Base-by-base conservation (phyloP, 2,113 vertebrate genomes). In the Phalacrocorax pelagicus region DNA sequence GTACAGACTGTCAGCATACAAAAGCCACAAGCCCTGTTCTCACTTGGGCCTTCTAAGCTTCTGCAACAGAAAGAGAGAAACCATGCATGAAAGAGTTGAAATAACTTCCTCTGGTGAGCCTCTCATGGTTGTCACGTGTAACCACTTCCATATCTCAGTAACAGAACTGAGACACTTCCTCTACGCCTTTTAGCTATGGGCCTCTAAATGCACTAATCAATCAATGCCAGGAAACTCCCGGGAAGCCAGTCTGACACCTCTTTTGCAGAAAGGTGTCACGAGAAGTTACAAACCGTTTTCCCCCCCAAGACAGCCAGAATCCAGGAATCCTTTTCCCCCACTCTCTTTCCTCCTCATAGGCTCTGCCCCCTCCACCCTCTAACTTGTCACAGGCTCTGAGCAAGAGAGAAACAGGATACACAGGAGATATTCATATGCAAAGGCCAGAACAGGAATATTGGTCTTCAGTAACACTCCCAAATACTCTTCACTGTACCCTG, bases 1-100 rank as follows among this genome's bases (percentile, higher is more conserved):
- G 22, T 26, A 81, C 47, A 86, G 54, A 65, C 42, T 44, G 23
- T 58, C 47, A 81, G 74, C 49, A 72, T 0, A 47, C 20, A 47
- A 78, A 87, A 93, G 55, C 69, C 83, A 51, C 54, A 81, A 71
- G 66, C 62, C 54, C 84, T 54, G 46, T 19, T 94, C 71, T 65
- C 70, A 69, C 70, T 46, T 36, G 49, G 65, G 52, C 57, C 42
- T 81, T 54, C 27, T 61, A 87, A 84, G 63, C 79, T 74, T 62
- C 94, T 75, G 59, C 94, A 92, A 75, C 61, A 67, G 36, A 73
- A 58, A 90, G 67, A 94, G 57, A 96, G 77, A 86, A 81, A 74
- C 58, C 19, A 77, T 0, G 1, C 71, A 27, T 3, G 2, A 29
- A 85, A 77, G 71, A 70, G 63, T 1, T 46, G 55, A 93, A 90